Evolutionary conservation across 2,797 vertebrate genomes (phyloP), one percentile per base, ranked within the genome.

Genomic region (Acanthis flammea): DNA sequence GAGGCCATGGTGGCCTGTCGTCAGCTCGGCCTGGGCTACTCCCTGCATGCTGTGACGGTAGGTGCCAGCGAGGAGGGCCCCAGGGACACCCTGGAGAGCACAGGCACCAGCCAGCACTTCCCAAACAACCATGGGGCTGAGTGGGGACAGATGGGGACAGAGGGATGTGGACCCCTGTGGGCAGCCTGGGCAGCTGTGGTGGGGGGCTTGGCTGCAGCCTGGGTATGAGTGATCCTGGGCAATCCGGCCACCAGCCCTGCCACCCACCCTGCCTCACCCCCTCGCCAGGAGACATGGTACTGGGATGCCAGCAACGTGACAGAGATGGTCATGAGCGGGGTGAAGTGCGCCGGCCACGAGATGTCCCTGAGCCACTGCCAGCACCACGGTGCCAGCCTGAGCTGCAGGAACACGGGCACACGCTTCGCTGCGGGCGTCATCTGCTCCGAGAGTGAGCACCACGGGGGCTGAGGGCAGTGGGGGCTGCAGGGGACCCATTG

Each of bases 241-340:
- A n/a, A 18, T 25, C 5, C 2, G 0, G 35, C 47, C 28, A 13
- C 27, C 62, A 16, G 72, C 70, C 21, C 33, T 35, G 54, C 54
- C 72, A 28, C 81, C 81, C 63, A 55, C 63, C 86, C 65, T 6
- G 19, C 35, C 45, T 86, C 10, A 0, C 71, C 39, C 45, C 48
- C 14, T 63, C 50, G 84, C 80, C 98, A 99, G 99, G 99, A 99
- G 98, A 99, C 99, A 1, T 99, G 99, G 99, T 99, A 99, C 97
- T 99, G 99, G 99, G 99, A 99, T 2, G 98, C 98, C 88, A 99
- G 99, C 88, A 99, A 99, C 0, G 97, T 98, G 88, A 99, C 99
- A 0, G 98, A 99, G 84, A 99, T 99, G 98, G 98, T 99, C 71
- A 96, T 99, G 98, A 99, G 99, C 1, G 99, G 99, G 1, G 98